These are phyloP conservation scores for Chorisops tibialis DNA, from an alignment of 2,888 invertebrate genomes.

Conservation along the genomic window DNA sequence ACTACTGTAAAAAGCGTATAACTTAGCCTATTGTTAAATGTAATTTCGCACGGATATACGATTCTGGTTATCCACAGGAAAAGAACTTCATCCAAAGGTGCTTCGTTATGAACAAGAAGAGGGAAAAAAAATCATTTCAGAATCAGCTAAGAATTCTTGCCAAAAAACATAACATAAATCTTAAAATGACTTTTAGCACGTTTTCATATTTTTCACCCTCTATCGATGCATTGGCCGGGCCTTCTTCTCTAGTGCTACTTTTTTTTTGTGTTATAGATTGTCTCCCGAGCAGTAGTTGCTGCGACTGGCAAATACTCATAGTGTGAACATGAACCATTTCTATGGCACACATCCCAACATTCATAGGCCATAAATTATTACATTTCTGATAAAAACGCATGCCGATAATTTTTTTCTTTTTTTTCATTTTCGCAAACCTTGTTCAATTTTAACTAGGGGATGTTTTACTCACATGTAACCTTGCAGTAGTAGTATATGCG, in stretches of 20 bases:
- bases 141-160: too few species aligned
- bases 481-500: not conserved
- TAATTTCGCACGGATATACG: too few species aligned
- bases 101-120: conserved; percentile 1
- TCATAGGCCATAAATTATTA: conserved; percentile 33
- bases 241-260: conserved; percentile 17
- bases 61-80: too few species aligned
- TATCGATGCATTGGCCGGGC: conserved; percentile 23
- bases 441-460: conserved; percentile 24
- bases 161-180: conserved; percentile 23
- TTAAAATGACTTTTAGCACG: conserved; percentile 30
- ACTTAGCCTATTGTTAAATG: too few species aligned
- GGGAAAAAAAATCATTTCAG: not conserved
- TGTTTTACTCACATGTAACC: conserved; percentile 21
- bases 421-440: conserved; percentile 16
- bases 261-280: conserved; percentile 19
- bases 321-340: conserved; percentile 26
- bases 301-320: conserved; percentile 21
- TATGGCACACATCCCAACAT: conserved; percentile 27
- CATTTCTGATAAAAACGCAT: conserved; percentile 33
- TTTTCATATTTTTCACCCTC: conserved; percentile 30
- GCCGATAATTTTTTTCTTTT: conserved; percentile 29
- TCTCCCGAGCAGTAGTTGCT: too few species aligned
- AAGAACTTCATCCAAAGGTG: not conserved
- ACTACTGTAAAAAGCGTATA: too few species aligned